phyloP scores from a whole-genome alignment of 2,797 vertebrate species.

The Myotis pilosus region DNA sequence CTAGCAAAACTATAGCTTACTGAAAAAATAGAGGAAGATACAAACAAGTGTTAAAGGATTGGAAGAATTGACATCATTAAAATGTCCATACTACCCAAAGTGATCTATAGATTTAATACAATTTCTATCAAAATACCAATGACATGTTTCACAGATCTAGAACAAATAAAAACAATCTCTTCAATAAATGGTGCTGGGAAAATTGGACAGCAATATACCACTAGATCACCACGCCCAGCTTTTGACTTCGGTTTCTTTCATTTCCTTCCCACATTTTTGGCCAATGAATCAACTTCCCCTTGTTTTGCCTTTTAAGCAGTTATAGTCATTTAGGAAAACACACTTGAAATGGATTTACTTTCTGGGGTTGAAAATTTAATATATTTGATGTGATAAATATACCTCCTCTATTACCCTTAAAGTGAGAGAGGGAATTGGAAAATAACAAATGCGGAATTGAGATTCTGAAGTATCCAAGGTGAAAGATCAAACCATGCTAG shows the following conservation, averaged over 20 bases:
- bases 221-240: not conserved
- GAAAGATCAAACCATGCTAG: slow-evolving; percentile 25
- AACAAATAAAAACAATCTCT: too few relatives aligned
- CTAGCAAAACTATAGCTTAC: too few relatives aligned
- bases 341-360: slow-evolving; percentile 48
- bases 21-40: too few relatives aligned
- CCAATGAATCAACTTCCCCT: not conserved
- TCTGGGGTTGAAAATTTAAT: slow-evolving; percentile 48
- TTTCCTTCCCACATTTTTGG: slow-evolving; percentile 14
- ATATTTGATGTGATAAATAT: slow-evolving; percentile 55
- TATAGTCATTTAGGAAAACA: slow-evolving; percentile 21
- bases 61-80: too few relatives aligned
- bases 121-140: too few relatives aligned
- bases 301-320: slow-evolving; percentile 40
- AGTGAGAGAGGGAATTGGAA: not conserved
- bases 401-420: slow-evolving; percentile 36
- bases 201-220: too few relatives aligned
- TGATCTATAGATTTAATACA: too few relatives aligned
- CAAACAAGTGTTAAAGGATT: too few relatives aligned
- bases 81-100: too few relatives aligned
- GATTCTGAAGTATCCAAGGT: slow-evolving; percentile 42
- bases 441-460: slow-evolving; percentile 55
- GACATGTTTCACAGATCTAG: too few relatives aligned
- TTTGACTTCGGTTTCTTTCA: not conserved
- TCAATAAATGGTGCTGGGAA: too few relatives aligned